Evolutionary conservation across 2,113 vertebrate species (phyloP), one percentile per base, ranked within the genome.

Genomic region (Heterocephalus glaber): DNA sequence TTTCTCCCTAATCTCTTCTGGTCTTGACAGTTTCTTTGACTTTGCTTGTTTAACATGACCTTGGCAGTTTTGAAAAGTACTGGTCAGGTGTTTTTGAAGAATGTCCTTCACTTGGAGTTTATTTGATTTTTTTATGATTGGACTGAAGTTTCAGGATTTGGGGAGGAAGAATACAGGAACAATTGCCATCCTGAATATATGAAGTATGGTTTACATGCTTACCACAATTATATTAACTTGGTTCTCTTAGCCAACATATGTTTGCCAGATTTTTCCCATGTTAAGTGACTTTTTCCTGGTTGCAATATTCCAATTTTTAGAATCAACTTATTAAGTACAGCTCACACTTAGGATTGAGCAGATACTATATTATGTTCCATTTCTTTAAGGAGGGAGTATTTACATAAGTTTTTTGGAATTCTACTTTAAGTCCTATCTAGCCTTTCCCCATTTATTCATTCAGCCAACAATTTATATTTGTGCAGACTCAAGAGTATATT

Each of bases 381-480:
- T 89, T 92, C 56, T 44, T 86, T 22, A 28, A 84, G 8, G 30
- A 80, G 8, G 3, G 14, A 49, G 6, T 54, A 49, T 38, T n/a
- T 86, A 80, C 3, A 14, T 56, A 65, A 82, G 16, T 68, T 33
- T 79, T 76, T 86, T 88, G 65, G 11, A 86, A 86, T 80, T 90
- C 17, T 90, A n/a, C 54, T 86, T 24, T 56, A 33, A 93, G 54
- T 56, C 28, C 60, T 85, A 82, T 12, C 22, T 26, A 70, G n/a
- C 63, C 30, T 56, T 14, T 83, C 52, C 35, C 20, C 5, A 20
- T 74, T 86, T 93, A 74, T 52, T 86, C 88, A 72, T 77, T 94
- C 4, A 77, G 2, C 83, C 24, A 44, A 56, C 88, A 90, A 83
- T 95, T 94, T 90, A 49, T 90, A 74, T 86, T 82, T 77, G 6